Conservation (phyloP, 35 echinoderm and acorn worm species). For the Eucidaris tribuloides region DNA sequence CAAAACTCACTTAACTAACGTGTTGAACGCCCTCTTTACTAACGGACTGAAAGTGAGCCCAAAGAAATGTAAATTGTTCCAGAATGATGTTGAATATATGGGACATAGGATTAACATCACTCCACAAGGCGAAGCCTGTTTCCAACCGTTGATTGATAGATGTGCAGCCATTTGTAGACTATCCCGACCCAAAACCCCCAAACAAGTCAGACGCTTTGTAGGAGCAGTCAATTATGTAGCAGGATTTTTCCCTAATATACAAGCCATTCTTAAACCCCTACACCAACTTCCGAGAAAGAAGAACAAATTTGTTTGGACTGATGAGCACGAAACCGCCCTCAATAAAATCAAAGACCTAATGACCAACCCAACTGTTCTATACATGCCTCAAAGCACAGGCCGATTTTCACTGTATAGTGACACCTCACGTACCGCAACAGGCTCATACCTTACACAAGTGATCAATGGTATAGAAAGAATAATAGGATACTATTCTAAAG, state of each 20-base stretch:
- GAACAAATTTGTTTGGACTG: constrained; percentile 16
- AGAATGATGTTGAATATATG: constrained; percentile 22
- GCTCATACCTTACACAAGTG: constrained; percentile 36
- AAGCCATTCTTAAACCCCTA: constrained; percentile 10
- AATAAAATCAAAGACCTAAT: constrained; percentile 22
- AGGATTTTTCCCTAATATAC: constrained; percentile 7
- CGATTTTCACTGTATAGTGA: constrained; percentile 31
- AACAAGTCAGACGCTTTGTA: neutral
- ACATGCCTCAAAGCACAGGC: constrained; percentile 11
- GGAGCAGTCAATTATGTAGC: constrained; percentile 1
- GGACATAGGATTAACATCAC: constrained; percentile 8
- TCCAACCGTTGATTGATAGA: neutral
- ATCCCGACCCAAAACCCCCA: neutral
- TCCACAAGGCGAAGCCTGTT: neutral
- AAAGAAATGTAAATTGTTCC: neutral
- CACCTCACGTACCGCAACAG: constrained; percentile 26
- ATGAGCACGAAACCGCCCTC: constrained; percentile 13
- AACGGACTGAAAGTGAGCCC: constrained; percentile 31
- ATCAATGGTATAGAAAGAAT: constrained; percentile 24
- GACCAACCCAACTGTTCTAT: neutral
- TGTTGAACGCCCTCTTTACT: neutral
- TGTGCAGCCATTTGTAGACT: constrained; percentile 5
- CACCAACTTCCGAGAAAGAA: neutral
- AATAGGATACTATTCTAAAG: constrained; percentile 32
- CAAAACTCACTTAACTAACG: neutral